Conservation (phyloP, 2,113 vertebrate species). For the Crocuta crocuta region DNA sequence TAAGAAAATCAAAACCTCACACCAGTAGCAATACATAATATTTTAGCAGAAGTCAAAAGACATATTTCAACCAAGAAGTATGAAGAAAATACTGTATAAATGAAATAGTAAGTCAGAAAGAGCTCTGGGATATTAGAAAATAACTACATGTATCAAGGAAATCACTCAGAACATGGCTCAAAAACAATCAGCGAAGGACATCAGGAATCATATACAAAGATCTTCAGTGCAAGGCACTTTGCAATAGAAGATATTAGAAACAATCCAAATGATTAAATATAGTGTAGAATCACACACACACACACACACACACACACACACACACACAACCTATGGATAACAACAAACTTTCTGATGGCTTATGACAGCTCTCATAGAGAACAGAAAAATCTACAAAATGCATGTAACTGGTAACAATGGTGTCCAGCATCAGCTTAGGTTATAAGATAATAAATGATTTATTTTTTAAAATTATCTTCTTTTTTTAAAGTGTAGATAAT, state of each 20-base stretch:
- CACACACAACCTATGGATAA: neutral
- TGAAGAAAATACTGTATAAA: neutral
- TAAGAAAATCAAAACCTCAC: neutral
- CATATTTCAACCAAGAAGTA: neutral
- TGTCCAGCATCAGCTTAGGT: neutral
- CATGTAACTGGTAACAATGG: neutral
- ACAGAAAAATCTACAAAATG: neutral
- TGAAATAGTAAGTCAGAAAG: neutral
- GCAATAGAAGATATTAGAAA: neutral
- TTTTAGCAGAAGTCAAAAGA: neutral
- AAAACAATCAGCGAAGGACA: neutral
- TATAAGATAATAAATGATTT: neutral
- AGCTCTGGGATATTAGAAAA: neutral
- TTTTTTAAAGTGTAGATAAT: neutral
- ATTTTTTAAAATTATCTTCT: neutral
- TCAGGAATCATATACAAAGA: neutral
- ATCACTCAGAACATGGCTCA: neutral
- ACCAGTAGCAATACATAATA: neutral
- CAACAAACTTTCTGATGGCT: neutral
- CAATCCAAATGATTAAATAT: neutral
- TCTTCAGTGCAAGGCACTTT: neutral
- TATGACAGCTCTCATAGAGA: neutral
- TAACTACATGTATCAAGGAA: neutral
- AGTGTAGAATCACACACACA: neutral
- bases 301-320: neutral